A percentile compares a stretch with the other conserved stretches of the same genome.
These are phyloP conservation scores for Hyla sarda DNA, from an alignment of 2,113 vertebrate species.

Conservation along the genomic window DNA sequence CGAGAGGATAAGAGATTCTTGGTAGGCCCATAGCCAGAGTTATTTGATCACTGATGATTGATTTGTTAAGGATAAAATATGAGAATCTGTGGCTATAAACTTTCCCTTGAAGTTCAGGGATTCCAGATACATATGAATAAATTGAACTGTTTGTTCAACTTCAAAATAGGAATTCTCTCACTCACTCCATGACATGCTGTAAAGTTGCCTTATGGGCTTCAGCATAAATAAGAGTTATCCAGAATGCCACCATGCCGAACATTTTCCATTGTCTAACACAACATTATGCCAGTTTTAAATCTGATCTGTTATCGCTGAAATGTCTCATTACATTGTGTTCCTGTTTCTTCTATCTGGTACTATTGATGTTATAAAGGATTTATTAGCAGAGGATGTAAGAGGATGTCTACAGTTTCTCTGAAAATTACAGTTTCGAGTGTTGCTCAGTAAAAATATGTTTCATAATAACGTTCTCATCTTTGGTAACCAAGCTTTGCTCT, in stretches of 20 bases:
- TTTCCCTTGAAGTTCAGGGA: neutral
- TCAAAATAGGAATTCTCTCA: neutral
- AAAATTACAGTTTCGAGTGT: slow-evolving; percentile 61
- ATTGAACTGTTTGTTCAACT: neutral
- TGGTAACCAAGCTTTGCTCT: slow-evolving; percentile 65
- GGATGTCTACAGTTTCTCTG: slow-evolving; percentile 44
- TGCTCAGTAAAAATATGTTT: slow-evolving; percentile 62
- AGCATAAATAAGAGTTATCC: neutral
- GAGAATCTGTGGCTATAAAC: neutral
- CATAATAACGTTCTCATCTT: slow-evolving; percentile 62
- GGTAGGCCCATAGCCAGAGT: neutral
- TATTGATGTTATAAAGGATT: slow-evolving; percentile 51
- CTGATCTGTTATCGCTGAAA: slow-evolving; percentile 55
- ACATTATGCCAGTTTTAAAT: slow-evolving; percentile 54
- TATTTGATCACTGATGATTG: neutral
- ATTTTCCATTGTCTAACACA: slow-evolving; percentile 20
- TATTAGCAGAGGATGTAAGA: slow-evolving; percentile 40
- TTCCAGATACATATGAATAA: neutral
- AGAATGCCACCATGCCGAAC: neutral
- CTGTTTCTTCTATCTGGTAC: slow-evolving; percentile 46
- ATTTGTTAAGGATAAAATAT: neutral
- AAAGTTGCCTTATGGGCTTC: slow-evolving; percentile 3
- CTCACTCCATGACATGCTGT: neutral
- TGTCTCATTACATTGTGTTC: slow-evolving; percentile 59
- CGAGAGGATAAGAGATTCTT: neutral